These are phyloP conservation scores for Apotomis turbidana DNA, from an alignment of 2,888 invertebrate genomes.

Conservation along the genomic window DNA sequence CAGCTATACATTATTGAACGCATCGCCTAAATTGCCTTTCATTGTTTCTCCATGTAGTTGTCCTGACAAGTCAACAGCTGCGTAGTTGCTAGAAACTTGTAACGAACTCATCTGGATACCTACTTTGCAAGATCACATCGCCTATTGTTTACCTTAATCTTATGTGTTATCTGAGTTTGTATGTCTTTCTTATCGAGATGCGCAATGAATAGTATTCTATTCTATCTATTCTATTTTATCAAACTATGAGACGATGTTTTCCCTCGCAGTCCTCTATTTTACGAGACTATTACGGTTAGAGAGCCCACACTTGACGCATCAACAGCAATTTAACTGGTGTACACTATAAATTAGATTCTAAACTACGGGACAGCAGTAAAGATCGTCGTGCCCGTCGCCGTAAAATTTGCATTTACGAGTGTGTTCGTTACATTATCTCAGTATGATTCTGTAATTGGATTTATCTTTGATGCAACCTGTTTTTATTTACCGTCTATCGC, in stretches of 20 bases:
- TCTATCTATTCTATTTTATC: too few relatives aligned
- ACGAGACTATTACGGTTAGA: constrained; percentile 6
- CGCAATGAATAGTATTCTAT: too few relatives aligned
- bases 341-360: constrained; percentile 25
- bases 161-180: too few relatives aligned
- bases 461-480: constrained; percentile 49
- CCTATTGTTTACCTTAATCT: too few relatives aligned
- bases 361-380: constrained; percentile 14
- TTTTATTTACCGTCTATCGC: constrained; percentile 31
- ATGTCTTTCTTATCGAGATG: too few relatives aligned
- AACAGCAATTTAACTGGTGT: constrained; percentile 32
- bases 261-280: constrained; percentile 6
- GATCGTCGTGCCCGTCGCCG: constrained; percentile 20
- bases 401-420: constrained; percentile 43
- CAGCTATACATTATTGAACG: too few relatives aligned
- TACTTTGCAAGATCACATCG: too few relatives aligned
- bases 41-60: too few relatives aligned
- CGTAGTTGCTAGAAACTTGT: too few relatives aligned
- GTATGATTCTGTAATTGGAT: constrained; percentile 50
- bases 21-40: background rate
- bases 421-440: constrained; percentile 46
- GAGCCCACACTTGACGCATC: constrained; percentile 15
- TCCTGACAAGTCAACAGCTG: too few relatives aligned
- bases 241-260: background rate
- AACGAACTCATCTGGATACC: too few relatives aligned